phyloP scores from a whole-genome alignment of 2,113 vertebrate species.

The Melospiza georgiana region DNA sequence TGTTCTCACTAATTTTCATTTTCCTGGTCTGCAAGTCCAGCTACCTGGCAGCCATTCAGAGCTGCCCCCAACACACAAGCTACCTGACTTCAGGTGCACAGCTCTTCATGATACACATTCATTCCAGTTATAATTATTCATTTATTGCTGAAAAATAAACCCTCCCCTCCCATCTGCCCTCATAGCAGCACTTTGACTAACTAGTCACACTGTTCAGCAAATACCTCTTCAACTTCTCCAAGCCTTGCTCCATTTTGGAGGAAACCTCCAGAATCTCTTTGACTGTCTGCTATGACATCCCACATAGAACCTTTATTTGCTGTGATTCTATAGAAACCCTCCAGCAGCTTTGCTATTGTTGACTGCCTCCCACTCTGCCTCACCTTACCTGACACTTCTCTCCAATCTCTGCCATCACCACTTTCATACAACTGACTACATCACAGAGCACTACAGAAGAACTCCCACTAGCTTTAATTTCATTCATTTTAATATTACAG shows the following conservation, averaged over 20 bases:
- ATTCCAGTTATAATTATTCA: neutral
- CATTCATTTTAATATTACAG: neutral
- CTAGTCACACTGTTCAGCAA: neutral
- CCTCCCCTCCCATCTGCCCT: neutral
- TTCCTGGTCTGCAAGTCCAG: neutral
- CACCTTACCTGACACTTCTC: neutral
- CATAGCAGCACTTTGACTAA: neutral
- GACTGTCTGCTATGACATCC: neutral
- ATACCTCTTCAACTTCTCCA: neutral
- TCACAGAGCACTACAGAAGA: neutral
- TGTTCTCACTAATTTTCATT: neutral
- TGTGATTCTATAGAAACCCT: neutral
- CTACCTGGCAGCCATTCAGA: neutral
- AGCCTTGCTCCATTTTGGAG: neutral
- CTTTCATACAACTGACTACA: neutral
- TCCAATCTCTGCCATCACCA: neutral
- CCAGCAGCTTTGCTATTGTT: neutral
- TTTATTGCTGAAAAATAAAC: neutral
- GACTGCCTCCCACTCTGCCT: neutral
- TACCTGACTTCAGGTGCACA: neutral
- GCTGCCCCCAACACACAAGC: neutral
- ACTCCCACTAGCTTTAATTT: neutral
- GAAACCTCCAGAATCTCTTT: neutral
- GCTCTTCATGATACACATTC: neutral
- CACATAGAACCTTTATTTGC: rapidly evolving